phyloP scores from a whole-genome alignment of 2,888 invertebrate species.

The Drosophila helvetica region DNA sequence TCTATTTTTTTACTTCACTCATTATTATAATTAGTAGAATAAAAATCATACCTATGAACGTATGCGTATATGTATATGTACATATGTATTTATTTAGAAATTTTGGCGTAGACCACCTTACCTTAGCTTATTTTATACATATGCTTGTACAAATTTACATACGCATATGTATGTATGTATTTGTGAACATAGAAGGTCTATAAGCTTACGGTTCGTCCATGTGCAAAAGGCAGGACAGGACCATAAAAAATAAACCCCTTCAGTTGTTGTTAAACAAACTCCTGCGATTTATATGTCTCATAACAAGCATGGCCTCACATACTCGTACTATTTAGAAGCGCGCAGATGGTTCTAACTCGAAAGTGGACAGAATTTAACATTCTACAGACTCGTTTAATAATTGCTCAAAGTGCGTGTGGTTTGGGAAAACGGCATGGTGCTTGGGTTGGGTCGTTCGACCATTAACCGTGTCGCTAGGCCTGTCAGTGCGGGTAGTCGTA shows the following conservation, averaged over 20 bases:
- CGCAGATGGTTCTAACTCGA: slow-evolving; percentile 60
- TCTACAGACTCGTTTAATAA: slow-evolving; percentile 76
- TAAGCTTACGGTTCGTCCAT: slow-evolving; percentile 48
- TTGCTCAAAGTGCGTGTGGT: slow-evolving; percentile 77
- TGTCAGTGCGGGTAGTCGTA: slow-evolving; percentile 55
- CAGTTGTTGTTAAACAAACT: slow-evolving; percentile 75
- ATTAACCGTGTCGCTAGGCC: slow-evolving; percentile 76
- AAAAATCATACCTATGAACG: slow-evolving; percentile 3
- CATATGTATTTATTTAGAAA: slow-evolving; percentile 3
- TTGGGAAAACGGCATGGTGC: slow-evolving; percentile 67
- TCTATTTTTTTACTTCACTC: slow-evolving; percentile 40
- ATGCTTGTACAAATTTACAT: background rate
- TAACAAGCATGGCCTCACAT: slow-evolving; percentile 36
- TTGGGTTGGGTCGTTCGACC: slow-evolving; percentile 56
- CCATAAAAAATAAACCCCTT: slow-evolving; percentile 73
- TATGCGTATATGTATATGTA: slow-evolving; percentile 4
- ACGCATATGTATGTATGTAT: background rate
- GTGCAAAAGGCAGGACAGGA: slow-evolving; percentile 30
- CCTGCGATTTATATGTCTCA: slow-evolving; percentile 71
- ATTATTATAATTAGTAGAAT: slow-evolving; percentile 53
- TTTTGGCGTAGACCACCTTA: background rate
- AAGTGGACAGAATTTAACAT: slow-evolving; percentile 77
- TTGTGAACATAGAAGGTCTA: slow-evolving; percentile 43
- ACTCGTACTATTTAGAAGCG: slow-evolving; percentile 33
- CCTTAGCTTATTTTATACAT: background rate